Evolutionary conservation across 2,797 vertebrate species (phyloP).

Genomic region (Manis pentadactyla): DNA sequence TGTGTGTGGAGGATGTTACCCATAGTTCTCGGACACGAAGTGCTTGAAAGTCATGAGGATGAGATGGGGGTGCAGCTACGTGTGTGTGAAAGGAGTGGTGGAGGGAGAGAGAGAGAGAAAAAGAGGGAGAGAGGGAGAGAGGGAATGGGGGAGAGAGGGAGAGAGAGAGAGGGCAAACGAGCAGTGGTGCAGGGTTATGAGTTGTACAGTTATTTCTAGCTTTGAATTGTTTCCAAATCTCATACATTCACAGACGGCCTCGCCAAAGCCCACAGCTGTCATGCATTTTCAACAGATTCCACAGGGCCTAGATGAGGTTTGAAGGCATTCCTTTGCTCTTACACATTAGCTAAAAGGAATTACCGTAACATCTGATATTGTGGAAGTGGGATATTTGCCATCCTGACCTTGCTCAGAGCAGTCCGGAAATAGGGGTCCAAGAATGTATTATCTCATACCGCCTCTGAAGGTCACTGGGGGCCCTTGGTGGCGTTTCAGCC

Average conservation of each 20-base stretch:
- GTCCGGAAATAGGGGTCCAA: slow-evolving; percentile 93
- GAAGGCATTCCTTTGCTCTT: slow-evolving; percentile 96
- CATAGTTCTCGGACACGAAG: not conserved
- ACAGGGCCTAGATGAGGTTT: slow-evolving; percentile 93
- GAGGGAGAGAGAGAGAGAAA: not conserved
- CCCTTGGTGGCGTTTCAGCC: slow-evolving; percentile 76
- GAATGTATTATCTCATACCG: slow-evolving; percentile 95
- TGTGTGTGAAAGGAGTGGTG: slow-evolving; percentile 77
- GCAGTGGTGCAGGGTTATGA: slow-evolving; percentile 72
- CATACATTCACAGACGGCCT: slow-evolving; percentile 91
- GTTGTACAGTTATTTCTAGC: slow-evolving; percentile 87
- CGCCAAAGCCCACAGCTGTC: slow-evolving; percentile 97
- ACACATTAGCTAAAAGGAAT: slow-evolving; percentile 97
- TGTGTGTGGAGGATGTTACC: slow-evolving; percentile 24
- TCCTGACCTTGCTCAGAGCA: slow-evolving; percentile 95
- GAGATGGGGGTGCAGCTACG: slow-evolving; percentile 67
- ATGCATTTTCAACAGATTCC: slow-evolving; percentile 99
- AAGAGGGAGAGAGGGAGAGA: not conserved
- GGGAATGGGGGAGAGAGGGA: not conserved
- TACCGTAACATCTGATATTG: slow-evolving; percentile 98
- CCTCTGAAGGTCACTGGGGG: slow-evolving; percentile 90
- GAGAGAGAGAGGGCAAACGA: not conserved
- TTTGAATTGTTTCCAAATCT: slow-evolving; percentile 91
- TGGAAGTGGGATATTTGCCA: slow-evolving; percentile 97
- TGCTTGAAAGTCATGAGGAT: slow-evolving; percentile 64